A percentile compares a stretch with the other conserved stretches of the same genome.
phyloP scores from a whole-genome alignment of 2,888 invertebrate genomes.

The Hypena proboscidalis region DNA sequence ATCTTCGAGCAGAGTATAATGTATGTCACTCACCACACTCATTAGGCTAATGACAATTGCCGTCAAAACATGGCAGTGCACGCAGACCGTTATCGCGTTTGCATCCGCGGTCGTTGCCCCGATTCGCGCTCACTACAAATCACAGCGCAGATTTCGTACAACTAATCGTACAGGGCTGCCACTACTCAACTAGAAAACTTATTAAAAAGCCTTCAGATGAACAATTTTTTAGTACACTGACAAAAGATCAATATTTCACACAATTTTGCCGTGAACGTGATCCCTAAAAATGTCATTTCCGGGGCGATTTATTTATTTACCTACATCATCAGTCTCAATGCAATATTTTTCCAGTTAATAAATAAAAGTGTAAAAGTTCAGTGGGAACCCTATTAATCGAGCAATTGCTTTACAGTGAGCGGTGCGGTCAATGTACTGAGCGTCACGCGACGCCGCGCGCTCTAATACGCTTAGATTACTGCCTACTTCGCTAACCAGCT shows the following conservation, averaged over 20 bases:
- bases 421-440: conserved; percentile 77
- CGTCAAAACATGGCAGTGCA: conserved; percentile 62
- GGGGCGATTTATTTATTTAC: too few relatives aligned
- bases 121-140: conserved; percentile 70
- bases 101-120: conserved; percentile 72
- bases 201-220: too few relatives aligned
- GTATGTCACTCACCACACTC: conserved; percentile 44
- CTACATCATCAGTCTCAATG: too few relatives aligned
- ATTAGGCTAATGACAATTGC: conserved; percentile 60
- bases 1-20: conserved; percentile 22
- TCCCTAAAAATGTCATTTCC: too few relatives aligned
- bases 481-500: conserved; percentile 64
- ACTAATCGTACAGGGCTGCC: conserved; percentile 58
- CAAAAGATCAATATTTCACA: too few relatives aligned
- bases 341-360: conserved; percentile 11
- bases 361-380: conserved; percentile 31
- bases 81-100: conserved; percentile 67
- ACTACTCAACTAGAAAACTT: too few relatives aligned
- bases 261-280: too few relatives aligned
- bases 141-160: conserved; percentile 70
- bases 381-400: conserved; percentile 73
- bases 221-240: too few relatives aligned
- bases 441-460: conserved; percentile 79
- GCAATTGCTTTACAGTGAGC: conserved; percentile 72
- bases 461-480: conserved; percentile 82